Evolutionary conservation across 37 sponge, comb jelly and placozoan species (phyloP).

Genomic region (Aplysina aerophoba): DNA sequence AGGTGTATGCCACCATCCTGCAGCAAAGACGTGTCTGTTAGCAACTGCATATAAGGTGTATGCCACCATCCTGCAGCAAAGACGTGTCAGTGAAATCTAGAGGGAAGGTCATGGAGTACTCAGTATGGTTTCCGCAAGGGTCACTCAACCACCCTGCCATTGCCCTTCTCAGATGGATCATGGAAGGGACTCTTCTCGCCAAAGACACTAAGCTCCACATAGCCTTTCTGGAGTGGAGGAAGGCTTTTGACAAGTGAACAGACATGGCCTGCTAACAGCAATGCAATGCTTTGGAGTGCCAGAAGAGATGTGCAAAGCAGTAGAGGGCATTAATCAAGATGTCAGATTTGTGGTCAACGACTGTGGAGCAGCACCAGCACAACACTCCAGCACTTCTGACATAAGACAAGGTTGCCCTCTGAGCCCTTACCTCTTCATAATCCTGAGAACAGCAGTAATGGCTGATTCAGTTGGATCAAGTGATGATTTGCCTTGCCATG

Average conservation of each 20-base stretch:
- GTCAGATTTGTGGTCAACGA: not conserved
- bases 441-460: constrained; percentile 1
- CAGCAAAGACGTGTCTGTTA: not conserved
- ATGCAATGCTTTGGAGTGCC: not conserved
- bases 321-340: too few species aligned
- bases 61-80: constrained; percentile 4
- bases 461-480: not conserved
- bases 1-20: too few species aligned
- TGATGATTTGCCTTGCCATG: not conserved
- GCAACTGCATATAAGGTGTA: not conserved
- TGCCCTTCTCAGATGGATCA: not conserved
- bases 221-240: constrained; percentile 8
- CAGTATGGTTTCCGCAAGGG: constrained; percentile 4
- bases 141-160: not conserved
- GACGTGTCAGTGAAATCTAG: not conserved
- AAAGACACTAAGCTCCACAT: too few species aligned
- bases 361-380: not conserved
- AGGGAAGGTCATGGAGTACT: not conserved
- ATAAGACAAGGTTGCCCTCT: constrained; percentile 9
- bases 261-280: not conserved
- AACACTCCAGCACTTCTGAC: constrained; percentile 11
- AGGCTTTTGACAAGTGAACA: constrained; percentile 3
- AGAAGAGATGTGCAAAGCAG: too few species aligned
- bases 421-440: constrained; percentile 10
- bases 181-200: not conserved